Percentiles rank a stretch among this genome's conserved stretches.
Conservation (phyloP, 2,113 vertebrate genomes). For the Natator depressus region DNA sequence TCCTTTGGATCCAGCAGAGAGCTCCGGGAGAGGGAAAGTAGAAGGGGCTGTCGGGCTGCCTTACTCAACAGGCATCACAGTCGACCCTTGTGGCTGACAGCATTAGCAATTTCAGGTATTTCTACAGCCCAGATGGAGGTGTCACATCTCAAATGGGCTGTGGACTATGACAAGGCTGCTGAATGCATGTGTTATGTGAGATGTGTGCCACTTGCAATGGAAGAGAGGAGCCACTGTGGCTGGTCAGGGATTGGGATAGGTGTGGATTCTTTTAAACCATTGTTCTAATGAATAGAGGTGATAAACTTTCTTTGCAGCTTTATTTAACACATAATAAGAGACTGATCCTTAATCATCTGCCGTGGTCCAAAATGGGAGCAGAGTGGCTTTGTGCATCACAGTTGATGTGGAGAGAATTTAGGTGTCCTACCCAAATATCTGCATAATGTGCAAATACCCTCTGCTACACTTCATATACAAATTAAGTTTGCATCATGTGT, state of each 20-base stretch:
- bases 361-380: background rate
- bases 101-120: background rate
- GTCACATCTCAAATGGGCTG: background rate
- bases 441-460: background rate
- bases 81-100: background rate
- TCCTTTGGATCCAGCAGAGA: background rate
- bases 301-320: background rate
- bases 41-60: background rate
- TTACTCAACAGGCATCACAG: background rate
- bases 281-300: background rate
- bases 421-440: background rate
- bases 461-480: background rate
- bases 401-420: background rate
- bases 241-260: background rate
- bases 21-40: background rate
- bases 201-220: background rate
- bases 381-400: background rate
- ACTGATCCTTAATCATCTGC: background rate
- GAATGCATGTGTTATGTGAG: background rate
- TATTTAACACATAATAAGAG: background rate
- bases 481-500: background rate
- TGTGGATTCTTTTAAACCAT: background rate
- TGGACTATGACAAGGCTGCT: background rate
- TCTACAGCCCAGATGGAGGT: background rate
- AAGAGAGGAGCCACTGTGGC: fast-evolving